These are phyloP conservation scores for Drosophila suzukii DNA, from an alignment of 1,140 invertebrate genomes.

Conservation along the genomic window DNA sequence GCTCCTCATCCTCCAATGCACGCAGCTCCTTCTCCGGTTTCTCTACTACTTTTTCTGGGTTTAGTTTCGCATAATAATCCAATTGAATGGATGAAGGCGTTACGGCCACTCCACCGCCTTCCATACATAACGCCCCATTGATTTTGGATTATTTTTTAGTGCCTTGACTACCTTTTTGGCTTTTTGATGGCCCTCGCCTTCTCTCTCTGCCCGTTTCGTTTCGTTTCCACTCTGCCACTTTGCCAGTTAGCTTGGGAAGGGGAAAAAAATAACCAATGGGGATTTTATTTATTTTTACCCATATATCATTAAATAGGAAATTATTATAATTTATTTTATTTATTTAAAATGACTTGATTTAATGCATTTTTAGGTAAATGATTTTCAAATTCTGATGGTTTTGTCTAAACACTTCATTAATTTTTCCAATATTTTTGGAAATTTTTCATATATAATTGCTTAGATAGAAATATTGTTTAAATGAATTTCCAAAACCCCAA, in stretches of 20 bases:
- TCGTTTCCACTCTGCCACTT: slow-evolving; percentile 5
- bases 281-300: not conserved
- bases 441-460: no score
- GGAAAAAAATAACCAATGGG: slow-evolving; percentile 14
- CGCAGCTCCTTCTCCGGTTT: slow-evolving; percentile 7
- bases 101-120: slow-evolving; percentile 3
- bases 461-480: no score
- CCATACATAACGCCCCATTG: slow-evolving; percentile 79
- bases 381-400: no score
- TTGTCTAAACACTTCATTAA: no score
- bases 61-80: slow-evolving; percentile 81
- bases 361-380: not conserved
- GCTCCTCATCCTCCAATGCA: slow-evolving; percentile 40
- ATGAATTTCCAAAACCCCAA: not conserved
- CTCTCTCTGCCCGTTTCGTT: slow-evolving; percentile 9
- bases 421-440: no score
- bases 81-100: slow-evolving; percentile 59
- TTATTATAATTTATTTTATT: no score
- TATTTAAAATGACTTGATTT: not conserved
- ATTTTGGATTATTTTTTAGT: slow-evolving; percentile 83
- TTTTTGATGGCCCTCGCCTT: slow-evolving; percentile 30
- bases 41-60: slow-evolving; percentile 33
- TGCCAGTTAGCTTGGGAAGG: slow-evolving; percentile 13
- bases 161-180: slow-evolving; percentile 72
- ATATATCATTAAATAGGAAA: not conserved